These are phyloP conservation scores for Molanna angustata DNA, from an alignment of 2,888 invertebrate species.

Conservation along the genomic window DNA sequence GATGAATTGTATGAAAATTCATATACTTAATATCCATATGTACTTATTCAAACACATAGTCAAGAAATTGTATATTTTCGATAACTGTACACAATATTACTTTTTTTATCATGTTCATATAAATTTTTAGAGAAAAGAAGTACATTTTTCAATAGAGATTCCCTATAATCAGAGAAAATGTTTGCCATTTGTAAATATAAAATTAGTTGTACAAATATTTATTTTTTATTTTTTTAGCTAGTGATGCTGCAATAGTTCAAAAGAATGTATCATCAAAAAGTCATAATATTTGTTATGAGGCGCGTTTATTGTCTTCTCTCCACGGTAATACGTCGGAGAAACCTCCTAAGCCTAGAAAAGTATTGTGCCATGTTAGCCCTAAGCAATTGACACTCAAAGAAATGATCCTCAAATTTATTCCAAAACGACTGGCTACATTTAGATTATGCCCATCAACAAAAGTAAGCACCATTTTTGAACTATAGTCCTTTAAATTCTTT, in stretches of 20 bases:
- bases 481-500: too few relatives aligned
- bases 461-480: conserved; percentile 46
- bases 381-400: conserved; percentile 91
- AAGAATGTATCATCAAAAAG: conserved; percentile 84
- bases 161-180: too few relatives aligned
- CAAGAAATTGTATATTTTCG: too few relatives aligned
- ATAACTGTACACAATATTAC: too few relatives aligned
- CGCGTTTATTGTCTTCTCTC: conserved; percentile 61
- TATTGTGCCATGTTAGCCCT: conserved; percentile 86
- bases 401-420: conserved; percentile 89
- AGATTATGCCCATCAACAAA: conserved; percentile 92
- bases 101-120: too few relatives aligned
- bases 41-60: too few relatives aligned
- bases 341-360: conserved; percentile 76
- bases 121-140: too few relatives aligned
- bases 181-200: too few relatives aligned
- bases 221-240: conserved; percentile 58
- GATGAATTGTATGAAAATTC: too few relatives aligned
- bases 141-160: too few relatives aligned
- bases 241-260: conserved; percentile 79
- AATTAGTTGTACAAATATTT: too few relatives aligned
- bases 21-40: too few relatives aligned
- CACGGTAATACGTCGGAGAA: conserved; percentile 54
- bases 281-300: conserved; percentile 84
- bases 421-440: conserved; percentile 87